These are phyloP conservation scores for Lasioglossum oenotherae DNA, from an alignment of 2,888 invertebrate genomes.

Conservation along the genomic window DNA sequence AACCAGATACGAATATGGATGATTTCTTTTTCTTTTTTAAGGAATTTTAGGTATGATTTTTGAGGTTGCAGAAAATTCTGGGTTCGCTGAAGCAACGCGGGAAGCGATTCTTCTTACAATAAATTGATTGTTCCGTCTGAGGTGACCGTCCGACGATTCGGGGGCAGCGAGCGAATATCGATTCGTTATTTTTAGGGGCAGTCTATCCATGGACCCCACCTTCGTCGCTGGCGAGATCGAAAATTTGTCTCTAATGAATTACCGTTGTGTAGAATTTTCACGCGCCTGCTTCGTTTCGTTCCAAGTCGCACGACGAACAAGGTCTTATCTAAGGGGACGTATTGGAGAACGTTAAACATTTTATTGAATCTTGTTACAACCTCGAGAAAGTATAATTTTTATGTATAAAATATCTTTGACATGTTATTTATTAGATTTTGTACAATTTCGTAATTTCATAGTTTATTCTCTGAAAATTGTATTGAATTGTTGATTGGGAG, in stretches of 20 bases:
- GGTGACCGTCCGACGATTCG: slow-evolving; percentile 74
- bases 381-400: slow-evolving; percentile 8
- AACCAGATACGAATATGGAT: background rate
- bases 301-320: background rate
- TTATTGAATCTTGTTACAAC: slow-evolving; percentile 20
- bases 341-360: background rate
- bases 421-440: background rate
- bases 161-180: slow-evolving; percentile 77
- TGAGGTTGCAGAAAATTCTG: background rate
- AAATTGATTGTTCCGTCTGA: slow-evolving; percentile 69
- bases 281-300: background rate
- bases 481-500: background rate
- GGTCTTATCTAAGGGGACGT: background rate
- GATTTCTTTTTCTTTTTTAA: background rate
- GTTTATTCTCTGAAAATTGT: background rate
- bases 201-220: slow-evolving; percentile 73
- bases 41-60: background rate
- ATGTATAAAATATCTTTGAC: slow-evolving; percentile 6
- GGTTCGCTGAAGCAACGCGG: background rate
- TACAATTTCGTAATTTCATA: background rate
- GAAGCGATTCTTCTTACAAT: slow-evolving; percentile 40
- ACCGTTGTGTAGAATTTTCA: slow-evolving; percentile 24
- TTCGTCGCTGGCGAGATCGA: slow-evolving; percentile 65
- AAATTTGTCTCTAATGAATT: slow-evolving; percentile 66
- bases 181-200: slow-evolving; percentile 81